Conservation (phyloP, 2,888 invertebrate genomes). For the Caenorhabditis panamensis region DNA sequence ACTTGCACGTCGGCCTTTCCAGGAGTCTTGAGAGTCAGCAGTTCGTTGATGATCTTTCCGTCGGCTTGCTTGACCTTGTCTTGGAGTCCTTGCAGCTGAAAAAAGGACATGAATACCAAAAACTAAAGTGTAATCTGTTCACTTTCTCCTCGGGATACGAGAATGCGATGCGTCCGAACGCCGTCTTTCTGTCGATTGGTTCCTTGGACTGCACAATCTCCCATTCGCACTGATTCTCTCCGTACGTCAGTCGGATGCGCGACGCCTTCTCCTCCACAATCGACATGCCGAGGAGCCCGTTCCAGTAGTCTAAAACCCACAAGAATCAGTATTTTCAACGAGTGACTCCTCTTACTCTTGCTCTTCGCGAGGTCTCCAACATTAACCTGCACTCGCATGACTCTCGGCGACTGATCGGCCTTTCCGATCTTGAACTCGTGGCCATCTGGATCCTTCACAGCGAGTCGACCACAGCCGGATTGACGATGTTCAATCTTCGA, state of each 20-base stretch:
- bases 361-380: constrained; percentile 88
- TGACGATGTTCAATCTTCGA: constrained; percentile 40
- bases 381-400: constrained; percentile 88
- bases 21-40: constrained; percentile 94
- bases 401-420: constrained; percentile 86
- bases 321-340: no score
- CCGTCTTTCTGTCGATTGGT: constrained; percentile 89
- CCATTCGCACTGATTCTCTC: constrained; percentile 84
- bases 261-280: constrained; percentile 84
- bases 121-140: constrained; percentile 3
- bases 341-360: constrained; percentile 83
- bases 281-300: constrained; percentile 87
- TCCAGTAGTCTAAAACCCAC: constrained; percentile 88
- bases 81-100: constrained; percentile 88
- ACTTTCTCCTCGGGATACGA: constrained; percentile 86
- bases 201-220: constrained; percentile 85
- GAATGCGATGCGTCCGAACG: constrained; percentile 96
- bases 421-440: constrained; percentile 90
- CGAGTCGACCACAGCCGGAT: constrained; percentile 80
- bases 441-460: constrained; percentile 91
- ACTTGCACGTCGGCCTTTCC: constrained; percentile 97
- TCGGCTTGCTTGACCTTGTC: constrained; percentile 86
- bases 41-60: constrained; percentile 89
- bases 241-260: constrained; percentile 61
- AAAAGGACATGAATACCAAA: background rate